Evolutionary conservation across 2,113 vertebrate species (phyloP).

Genomic region (Saccopteryx bilineata): DNA sequence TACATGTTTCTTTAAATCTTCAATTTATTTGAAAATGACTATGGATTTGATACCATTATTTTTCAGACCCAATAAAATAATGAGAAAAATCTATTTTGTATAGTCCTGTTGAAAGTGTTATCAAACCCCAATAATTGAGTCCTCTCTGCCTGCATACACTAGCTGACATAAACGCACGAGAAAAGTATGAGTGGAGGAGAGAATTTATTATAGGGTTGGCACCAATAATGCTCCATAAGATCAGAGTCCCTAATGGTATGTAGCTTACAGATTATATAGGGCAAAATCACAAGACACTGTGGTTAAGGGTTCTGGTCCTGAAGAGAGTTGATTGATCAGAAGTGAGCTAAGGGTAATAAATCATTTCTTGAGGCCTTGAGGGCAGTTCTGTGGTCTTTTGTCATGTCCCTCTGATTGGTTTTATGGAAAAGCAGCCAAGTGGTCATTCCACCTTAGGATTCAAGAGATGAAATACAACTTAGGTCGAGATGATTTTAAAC

Average conservation of each 20-base stretch:
- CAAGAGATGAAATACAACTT: not conserved
- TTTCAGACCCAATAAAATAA: not conserved
- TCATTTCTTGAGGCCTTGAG: not conserved
- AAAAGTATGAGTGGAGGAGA: too few relatives aligned
- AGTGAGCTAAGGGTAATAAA: not conserved
- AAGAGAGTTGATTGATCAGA: not conserved
- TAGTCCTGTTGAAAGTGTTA: not conserved
- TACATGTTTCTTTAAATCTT: not conserved
- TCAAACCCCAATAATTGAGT: not conserved
- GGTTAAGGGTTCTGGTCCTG: not conserved
- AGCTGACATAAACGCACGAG: not conserved
- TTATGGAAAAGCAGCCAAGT: not conserved
- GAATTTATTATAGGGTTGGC: not conserved
- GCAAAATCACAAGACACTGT: not conserved
- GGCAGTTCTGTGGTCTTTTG: not conserved
- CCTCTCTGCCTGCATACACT: not conserved
- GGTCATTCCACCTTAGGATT: not conserved
- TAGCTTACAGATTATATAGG: not conserved
- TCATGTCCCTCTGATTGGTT: not conserved
- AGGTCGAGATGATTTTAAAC: not conserved
- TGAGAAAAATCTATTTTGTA: not conserved
- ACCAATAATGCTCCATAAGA: not conserved
- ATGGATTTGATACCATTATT: not conserved
- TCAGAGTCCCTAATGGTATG: not conserved
- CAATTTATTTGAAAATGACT: not conserved